Conservation (phyloP, 1,140 invertebrate species). For the Drosophila guanche region DNA sequence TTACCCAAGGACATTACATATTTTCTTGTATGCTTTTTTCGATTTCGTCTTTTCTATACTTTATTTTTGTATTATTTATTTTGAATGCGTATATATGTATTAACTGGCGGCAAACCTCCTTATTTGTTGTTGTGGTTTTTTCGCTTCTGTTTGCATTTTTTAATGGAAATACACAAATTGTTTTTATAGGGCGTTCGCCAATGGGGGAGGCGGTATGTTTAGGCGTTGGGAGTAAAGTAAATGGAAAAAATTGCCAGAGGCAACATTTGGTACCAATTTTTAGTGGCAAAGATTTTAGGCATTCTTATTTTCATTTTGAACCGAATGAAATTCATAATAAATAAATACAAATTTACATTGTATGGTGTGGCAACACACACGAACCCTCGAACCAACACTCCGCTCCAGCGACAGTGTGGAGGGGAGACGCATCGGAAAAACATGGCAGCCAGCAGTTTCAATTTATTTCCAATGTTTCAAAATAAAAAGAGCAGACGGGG, state of each 20-base stretch:
- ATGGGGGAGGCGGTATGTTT: too few species aligned
- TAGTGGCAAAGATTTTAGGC: constrained; percentile 17
- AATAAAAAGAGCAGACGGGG: constrained; percentile 15
- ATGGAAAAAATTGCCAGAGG: constrained; percentile 37
- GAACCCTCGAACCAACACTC: constrained; percentile 12
- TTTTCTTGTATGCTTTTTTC: constrained; percentile 28
- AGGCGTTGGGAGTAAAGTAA: background rate
- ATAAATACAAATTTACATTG: constrained; percentile 76
- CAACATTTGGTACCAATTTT: constrained; percentile 63
- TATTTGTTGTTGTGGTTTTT: constrained; percentile 1
- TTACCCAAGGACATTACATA: constrained; percentile 46
- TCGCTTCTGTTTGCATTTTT: constrained; percentile 47
- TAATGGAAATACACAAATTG: constrained; percentile 41
- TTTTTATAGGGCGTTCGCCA: constrained; percentile 19
- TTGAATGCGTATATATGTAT: constrained; percentile 45
- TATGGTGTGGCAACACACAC: constrained; percentile 35
- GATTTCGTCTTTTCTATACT: constrained; percentile 5
- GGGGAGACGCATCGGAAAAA: constrained; percentile 13
- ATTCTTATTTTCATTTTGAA: constrained; percentile 28
- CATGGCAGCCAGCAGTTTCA: constrained; percentile 49
- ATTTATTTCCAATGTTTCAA: constrained; percentile 79
- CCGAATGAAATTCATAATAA: constrained; percentile 76
- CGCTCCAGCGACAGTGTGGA: constrained; percentile 4
- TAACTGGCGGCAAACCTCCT: constrained; percentile 43
- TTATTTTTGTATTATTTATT: constrained; percentile 17